phyloP scores from a whole-genome alignment of 2,113 vertebrate genomes.

The Equus przewalskii region DNA sequence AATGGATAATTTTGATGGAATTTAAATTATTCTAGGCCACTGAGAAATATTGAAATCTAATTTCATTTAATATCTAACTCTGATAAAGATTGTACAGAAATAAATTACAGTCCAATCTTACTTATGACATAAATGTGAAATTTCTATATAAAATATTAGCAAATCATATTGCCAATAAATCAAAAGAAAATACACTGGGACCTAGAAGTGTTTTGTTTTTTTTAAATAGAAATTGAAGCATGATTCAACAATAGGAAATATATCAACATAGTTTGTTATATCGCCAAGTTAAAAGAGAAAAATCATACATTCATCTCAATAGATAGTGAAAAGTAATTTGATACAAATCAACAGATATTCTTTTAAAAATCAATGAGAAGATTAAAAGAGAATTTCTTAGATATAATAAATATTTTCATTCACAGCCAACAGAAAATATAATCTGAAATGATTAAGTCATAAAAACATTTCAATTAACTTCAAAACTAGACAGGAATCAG shows the following conservation, averaged over 20 bases:
- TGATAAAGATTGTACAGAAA: neutral
- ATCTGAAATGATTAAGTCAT: neutral
- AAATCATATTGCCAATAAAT: neutral
- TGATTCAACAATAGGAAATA: neutral
- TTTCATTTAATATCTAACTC: neutral
- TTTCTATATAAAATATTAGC: neutral
- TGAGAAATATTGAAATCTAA: neutral
- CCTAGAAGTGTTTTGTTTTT: neutral
- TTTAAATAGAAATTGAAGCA: neutral
- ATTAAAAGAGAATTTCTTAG: neutral
- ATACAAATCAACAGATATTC: neutral
- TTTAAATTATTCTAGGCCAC: neutral
- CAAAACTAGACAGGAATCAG: neutral
- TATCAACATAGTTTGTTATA: neutral
- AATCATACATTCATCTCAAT: neutral
- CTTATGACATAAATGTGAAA: conserved; percentile 4
- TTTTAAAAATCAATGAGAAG: neutral
- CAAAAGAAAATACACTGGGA: neutral
- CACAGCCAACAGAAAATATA: neutral
- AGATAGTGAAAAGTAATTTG: neutral
- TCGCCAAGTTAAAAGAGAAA: neutral
- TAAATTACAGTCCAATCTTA: neutral
- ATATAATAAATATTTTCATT: conserved; percentile 1
- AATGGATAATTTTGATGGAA: neutral
- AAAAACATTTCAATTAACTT: neutral